Base-by-base conservation (phyloP, 2,113 vertebrate species). In the Maccullochella peelii region DNA sequence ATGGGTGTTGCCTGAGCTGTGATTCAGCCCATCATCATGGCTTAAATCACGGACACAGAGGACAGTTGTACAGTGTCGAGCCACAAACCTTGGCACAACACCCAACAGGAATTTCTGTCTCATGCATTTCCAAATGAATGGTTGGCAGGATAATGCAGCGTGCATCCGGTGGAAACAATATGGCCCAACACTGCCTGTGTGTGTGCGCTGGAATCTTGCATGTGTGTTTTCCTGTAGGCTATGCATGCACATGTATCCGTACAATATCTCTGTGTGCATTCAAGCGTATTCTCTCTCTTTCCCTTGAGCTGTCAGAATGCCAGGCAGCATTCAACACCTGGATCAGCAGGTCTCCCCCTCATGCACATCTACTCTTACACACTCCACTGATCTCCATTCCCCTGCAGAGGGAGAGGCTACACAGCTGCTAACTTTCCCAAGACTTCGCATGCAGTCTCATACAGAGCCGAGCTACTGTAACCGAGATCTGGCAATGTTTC, bases 261-360 rank as follows among this genome's bases (percentile, higher is more conserved):
- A 52, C 86, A 85, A 82, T 82, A 79, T 74, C 49, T 85, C 8
- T 68, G 68, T 59, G 74, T 84, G 83, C 67, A 83, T 86, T 66
- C 88, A 82, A 91, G 81, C 52, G 0, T 62, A 38, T 33, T 42
- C 38, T 57, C 67, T 79, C 73, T 71, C 66, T 79, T 87, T 87
- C 47, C 61, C 54, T 69, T 89, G 58, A 78, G 84, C 84, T 93
- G 92, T 93, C 79, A 85, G 54, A 27, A 74, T 86, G 88, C 92
- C 89, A 92, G 77, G 80, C 84, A 84, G 80, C 77, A 88, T 86
- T 93, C 92, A 92, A 80, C 92, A 94, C 94, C 93, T 94, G 92
- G 88, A 94, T 91, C 91, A 91, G 89, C 89, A 94, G 92, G 89
- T 93, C 86, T 85, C 82, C 74, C 83, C 75, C 88, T 86, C 78